Conservation (phyloP, 2,797 vertebrate species). For the Sebastes itinus region DNA sequence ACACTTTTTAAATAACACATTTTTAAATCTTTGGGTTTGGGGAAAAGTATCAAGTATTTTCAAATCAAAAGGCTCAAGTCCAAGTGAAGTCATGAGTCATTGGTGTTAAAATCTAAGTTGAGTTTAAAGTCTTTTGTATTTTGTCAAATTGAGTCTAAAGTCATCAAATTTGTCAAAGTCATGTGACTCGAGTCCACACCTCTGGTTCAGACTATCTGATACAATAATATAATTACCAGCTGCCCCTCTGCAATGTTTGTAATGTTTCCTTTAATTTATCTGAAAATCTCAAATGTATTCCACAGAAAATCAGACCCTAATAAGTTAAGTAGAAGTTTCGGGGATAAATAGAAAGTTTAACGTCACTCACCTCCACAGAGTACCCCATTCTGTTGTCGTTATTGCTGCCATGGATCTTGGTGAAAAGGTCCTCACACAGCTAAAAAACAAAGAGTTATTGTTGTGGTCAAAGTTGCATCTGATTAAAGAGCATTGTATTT, state of each 20-base stretch:
- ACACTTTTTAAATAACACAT: too few relatives aligned
- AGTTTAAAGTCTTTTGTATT: too few relatives aligned
- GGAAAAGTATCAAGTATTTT: too few relatives aligned
- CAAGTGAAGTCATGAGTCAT: too few relatives aligned
- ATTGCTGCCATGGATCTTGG: conserved; percentile 90
- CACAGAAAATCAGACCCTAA: background rate
- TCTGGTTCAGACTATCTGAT: background rate
- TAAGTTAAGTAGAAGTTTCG: too few relatives aligned
- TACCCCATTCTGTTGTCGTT: conserved; percentile 97
- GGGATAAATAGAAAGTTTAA: background rate
- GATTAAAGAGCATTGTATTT: background rate
- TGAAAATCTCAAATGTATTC: background rate
- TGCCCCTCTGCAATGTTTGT: background rate
- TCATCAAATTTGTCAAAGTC: too few relatives aligned
- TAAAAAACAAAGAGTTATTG: conserved; percentile 54
- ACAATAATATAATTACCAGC: background rate
- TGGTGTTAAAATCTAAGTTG: too few relatives aligned
- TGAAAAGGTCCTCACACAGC: conserved; percentile 98
- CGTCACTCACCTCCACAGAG: conserved; percentile 91
- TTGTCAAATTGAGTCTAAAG: too few relatives aligned
- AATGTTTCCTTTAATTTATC: background rate
- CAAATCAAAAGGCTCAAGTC: too few relatives aligned
- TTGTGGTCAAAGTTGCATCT: background rate
- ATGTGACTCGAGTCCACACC: too few relatives aligned
- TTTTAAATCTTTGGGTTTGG: too few relatives aligned